phyloP scores from a whole-genome alignment of 2,113 vertebrate genomes.

The Neolamprologus falcicula region DNA sequence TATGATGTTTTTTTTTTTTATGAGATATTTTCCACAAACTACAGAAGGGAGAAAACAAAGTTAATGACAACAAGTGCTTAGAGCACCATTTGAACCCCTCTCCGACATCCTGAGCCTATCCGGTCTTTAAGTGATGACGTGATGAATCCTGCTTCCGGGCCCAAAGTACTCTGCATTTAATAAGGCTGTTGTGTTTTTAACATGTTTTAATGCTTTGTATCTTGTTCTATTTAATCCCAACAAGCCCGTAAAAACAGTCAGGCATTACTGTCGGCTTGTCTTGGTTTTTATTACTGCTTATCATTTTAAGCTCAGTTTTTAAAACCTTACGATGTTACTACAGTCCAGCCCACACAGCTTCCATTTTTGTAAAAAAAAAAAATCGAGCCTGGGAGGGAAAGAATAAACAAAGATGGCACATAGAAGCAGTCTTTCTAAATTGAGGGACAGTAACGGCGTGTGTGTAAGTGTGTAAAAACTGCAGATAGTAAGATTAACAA shows the following conservation, averaged over 20 bases:
- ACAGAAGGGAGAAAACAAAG: neutral
- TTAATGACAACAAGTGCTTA: neutral
- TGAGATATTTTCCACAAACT: neutral
- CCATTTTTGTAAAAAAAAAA: no score
- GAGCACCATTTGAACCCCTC: neutral
- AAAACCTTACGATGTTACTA: no score
- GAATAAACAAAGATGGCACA: no score
- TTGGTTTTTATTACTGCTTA: no score
- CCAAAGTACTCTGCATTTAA: neutral
- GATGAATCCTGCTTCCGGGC: neutral
- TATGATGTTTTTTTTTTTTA: neutral
- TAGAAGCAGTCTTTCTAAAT: no score
- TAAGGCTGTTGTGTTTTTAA: neutral
- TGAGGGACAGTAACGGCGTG: no score
- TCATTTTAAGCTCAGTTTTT: no score
- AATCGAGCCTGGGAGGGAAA: no score
- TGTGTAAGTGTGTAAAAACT: no score
- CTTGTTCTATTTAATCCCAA: neutral
- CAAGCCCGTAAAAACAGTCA: neutral
- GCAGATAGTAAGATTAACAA: no score
- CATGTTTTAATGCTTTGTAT: neutral
- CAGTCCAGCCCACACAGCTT: no score
- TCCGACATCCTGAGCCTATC: neutral
- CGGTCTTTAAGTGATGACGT: accelerated
- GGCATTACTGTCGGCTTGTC: no score